A percentile compares a stretch with the other conserved stretches of the same genome.
These are phyloP conservation scores for Nyctibius grandis DNA, from an alignment of 2,797 vertebrate species.

Conservation along the genomic window DNA sequence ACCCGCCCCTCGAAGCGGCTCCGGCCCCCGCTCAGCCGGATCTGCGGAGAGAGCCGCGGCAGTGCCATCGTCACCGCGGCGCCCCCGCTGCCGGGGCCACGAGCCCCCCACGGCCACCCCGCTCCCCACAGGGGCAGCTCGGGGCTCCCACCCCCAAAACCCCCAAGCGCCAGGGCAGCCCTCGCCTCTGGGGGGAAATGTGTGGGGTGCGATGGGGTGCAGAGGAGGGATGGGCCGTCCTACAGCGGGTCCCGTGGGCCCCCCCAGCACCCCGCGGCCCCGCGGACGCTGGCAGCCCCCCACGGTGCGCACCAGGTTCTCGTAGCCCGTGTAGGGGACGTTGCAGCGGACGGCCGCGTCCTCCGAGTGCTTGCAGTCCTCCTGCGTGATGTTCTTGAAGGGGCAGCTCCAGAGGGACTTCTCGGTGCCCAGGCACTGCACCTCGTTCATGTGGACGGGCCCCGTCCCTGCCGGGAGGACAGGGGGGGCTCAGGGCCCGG, in stretches of 20 bases:
- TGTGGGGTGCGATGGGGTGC: background rate
- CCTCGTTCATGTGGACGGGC: constrained; percentile 93
- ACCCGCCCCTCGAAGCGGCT: constrained; percentile 89
- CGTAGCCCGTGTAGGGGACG: constrained; percentile 87
- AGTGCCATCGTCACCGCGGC: background rate
- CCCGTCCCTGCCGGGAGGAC: constrained; percentile 78
- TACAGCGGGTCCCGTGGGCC: rapidly evolving
- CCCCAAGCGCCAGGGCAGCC: background rate
- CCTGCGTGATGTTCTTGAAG: constrained; percentile 88
- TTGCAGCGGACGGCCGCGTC: constrained; percentile 89
- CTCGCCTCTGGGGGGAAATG: background rate
- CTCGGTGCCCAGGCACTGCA: constrained; percentile 86
- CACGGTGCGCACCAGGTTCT: constrained; percentile 83
- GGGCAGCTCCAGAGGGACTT: constrained; percentile 88
- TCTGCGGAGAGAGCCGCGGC: constrained; percentile 75
- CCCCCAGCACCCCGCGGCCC: background rate
- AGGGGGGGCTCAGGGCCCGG: background rate
- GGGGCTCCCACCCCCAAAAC: background rate
- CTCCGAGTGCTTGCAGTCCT: constrained; percentile 89
- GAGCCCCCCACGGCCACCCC: too few species aligned
- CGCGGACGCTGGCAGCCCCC: background rate
- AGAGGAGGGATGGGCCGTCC: background rate
- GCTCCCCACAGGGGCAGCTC: background rate
- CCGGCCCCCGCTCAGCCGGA: constrained; percentile 90
- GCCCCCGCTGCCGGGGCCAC: background rate